Evolutionary conservation across 2,113 vertebrate species (phyloP), one percentile per base, ranked within the genome.

Genomic region (Cathartes aura): DNA sequence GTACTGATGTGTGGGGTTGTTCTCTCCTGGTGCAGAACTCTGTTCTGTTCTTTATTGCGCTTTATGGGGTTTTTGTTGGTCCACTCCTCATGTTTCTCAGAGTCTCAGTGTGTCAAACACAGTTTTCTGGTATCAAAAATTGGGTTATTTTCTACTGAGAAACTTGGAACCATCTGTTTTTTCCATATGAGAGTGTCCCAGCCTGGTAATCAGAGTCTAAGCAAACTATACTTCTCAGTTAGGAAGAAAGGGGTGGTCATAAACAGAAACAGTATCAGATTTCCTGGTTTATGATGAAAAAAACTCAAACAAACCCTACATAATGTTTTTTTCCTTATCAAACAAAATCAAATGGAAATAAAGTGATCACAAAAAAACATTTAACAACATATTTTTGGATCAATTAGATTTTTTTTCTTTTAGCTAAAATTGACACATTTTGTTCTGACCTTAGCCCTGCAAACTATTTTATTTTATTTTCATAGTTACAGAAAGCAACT

Each of bases 401-500:
- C 87, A 91, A 71, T 93, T 78, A 38, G 7, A 12, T 84, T 89
- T 95, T 38, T 38, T 38, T 87, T 74, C 56, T 26, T 89, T 94
- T 87, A 66, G 73, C 68, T 87, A 75, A 93, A 89, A 94, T 32
- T 45, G 73, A 23, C 27, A 40, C 19, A 18, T 86, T 95, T 94
- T 91, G 5, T 95, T 95, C 56, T 81, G 64, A 89, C 52, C 72
- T 12, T 17, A 94, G 67, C 52, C 36, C 36, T 70, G 40, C 14
- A 79, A 93, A 93, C n/a, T 40, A 21, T 40, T 91, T 82, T 45
- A 66, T 81, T 93, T 96, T 87, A 81, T 94, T 84, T 84, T 64
- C 43, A 36, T 52, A 50, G 59, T 87, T 93, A 84, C 70, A 82
- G 85, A 93, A 94, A 89, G 34, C 47, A 87, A 91, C 66, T 82